Evolutionary conservation across 2,113 vertebrate genomes (phyloP), one percentile per base, ranked within the genome.

Genomic region (Chrysemys picta): DNA sequence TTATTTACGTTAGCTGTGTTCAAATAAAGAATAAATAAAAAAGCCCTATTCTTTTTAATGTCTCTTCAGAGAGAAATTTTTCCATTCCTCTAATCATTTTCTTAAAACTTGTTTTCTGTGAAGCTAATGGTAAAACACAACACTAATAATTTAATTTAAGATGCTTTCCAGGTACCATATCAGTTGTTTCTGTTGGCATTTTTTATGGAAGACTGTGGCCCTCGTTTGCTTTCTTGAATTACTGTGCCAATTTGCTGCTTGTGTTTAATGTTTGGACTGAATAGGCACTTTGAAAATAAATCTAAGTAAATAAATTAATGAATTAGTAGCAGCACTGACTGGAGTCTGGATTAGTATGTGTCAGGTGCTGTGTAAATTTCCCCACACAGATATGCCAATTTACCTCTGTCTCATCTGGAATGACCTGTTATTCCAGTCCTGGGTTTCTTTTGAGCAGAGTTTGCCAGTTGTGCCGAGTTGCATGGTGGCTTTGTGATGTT

Each of bases 401-500:
- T 27, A 10, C 17, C 57, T 85, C 59, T 89, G 5, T 83, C 80
- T 89, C 80, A 79, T 27, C 54, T 72, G 49, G 24, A 49, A n/a
- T 76, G 59, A 88, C 84, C 62, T 87, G 76, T 5, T 82, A 84
- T 94, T 95, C 84, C 80, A 93, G 24, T 76, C 94, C 91, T 82
- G 84, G 90, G 84, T 96, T 95, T 93, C 84, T 84, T 72, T 84
- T 14, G 19, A 90, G 80, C 76, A 89, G 80, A 89, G 59, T 52
- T 78, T 84, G 84, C 59, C 25, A 1, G 52, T 80, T 85, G 54
- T 82, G 69, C 42, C 76, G 59, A 49, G 72, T 14, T 85, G 27
- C 85, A 1, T 49, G 62, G 88, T 84, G 90, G 80, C 89, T 96
- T 96, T 85, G 85, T 88, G 56, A 22, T 96, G 87, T 84, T 94